Evolutionary conservation across 2,113 vertebrate genomes (phyloP).

Genomic region (Cichladusa arquata): DNA sequence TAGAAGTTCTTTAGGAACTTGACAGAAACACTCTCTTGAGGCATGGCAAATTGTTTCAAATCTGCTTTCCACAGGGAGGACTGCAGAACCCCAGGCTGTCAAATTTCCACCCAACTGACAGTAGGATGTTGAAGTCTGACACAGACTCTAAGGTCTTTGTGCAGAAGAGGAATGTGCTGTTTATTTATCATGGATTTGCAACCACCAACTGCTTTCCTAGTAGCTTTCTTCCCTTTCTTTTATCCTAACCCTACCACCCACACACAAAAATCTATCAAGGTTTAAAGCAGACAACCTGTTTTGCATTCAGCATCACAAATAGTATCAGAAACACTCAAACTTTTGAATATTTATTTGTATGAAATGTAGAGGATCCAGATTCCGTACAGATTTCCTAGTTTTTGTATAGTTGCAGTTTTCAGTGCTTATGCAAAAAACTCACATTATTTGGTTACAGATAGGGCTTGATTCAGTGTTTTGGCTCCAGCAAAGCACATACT

Average conservation of each 20-base stretch:
- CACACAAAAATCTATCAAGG: slow-evolving; percentile 9
- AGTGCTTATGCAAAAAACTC: neutral
- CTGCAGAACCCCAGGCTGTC: slow-evolving; percentile 2
- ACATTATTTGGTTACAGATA: slow-evolving; percentile 13
- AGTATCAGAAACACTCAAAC: neutral
- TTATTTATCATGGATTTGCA: slow-evolving; percentile 50
- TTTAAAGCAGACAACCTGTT: slow-evolving; percentile 44
- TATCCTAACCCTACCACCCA: slow-evolving; percentile 46
- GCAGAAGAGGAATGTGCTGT: slow-evolving; percentile 47
- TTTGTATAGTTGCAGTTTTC: neutral
- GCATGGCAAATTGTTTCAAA: neutral
- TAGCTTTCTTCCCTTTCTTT: slow-evolving; percentile 47
- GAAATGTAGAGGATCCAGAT: neutral
- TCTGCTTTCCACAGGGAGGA: neutral
- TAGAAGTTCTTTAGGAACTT: neutral
- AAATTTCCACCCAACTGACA: slow-evolving; percentile 37
- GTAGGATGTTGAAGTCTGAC: slow-evolving; percentile 22
- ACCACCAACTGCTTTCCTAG: slow-evolving; percentile 41
- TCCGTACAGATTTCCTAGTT: neutral
- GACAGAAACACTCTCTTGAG: neutral
- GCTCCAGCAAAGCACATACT: neutral
- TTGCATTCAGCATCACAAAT: slow-evolving; percentile 4
- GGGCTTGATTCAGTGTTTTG: slow-evolving; percentile 12
- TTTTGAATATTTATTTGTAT: neutral
- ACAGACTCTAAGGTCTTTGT: slow-evolving; percentile 8